Conservation (phyloP, 2,113 vertebrate species). For the Paedocypris sp. region DNA sequence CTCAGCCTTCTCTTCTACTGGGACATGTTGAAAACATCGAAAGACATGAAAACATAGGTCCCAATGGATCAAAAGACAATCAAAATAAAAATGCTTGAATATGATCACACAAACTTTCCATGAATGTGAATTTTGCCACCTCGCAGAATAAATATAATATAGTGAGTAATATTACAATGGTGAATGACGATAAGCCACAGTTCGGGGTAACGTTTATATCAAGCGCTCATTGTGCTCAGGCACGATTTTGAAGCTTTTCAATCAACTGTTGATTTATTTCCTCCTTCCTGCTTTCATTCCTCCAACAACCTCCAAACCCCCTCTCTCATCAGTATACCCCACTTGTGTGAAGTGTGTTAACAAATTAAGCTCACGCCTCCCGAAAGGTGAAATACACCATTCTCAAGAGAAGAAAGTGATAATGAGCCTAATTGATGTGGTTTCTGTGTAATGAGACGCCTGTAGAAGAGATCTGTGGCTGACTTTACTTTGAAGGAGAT, state of each 20-base stretch:
- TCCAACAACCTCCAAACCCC: conserved; percentile 29
- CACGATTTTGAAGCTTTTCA: conserved; percentile 39
- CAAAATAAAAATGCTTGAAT: no score
- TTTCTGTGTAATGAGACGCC: conserved; percentile 46
- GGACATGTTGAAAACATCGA: no score
- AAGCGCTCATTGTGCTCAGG: conserved; percentile 3
- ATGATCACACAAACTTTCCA: no score
- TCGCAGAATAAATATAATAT: no score
- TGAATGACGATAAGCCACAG: conserved; percentile 3
- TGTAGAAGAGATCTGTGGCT: conserved; percentile 44
- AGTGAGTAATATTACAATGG: conserved; percentile 1
- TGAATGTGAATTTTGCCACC: no score
- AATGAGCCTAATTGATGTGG: conserved; percentile 49
- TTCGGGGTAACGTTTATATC: conserved; percentile 23
- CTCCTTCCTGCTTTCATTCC: conserved; percentile 35
- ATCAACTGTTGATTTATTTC: conserved; percentile 32
- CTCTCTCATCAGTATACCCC: conserved; percentile 34
- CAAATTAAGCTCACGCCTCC: conserved; percentile 55
- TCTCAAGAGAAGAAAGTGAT: conserved; percentile 42
- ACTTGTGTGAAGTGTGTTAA: conserved; percentile 42
- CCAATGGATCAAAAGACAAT: no score
- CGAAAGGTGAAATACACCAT: conserved; percentile 36
- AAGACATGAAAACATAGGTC: no score
- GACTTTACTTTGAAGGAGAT: conserved; percentile 12
- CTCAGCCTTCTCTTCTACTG: no score